Conservation (phyloP, 2,888 invertebrate species). For the Aplocera efformata region DNA sequence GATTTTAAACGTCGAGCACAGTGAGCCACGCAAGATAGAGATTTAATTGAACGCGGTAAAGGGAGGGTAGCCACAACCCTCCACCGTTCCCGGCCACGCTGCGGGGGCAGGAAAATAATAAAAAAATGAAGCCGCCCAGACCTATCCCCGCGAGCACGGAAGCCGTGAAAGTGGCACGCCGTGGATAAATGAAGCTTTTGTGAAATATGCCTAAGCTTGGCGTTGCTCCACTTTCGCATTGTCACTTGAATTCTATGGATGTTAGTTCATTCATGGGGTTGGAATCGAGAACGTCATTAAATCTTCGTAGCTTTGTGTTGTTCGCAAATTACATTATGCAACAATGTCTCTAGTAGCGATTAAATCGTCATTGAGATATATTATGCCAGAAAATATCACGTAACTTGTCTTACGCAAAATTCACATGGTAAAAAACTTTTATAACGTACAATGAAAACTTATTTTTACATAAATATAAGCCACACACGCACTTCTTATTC, state of each 20-base stretch:
- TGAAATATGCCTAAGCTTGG: constrained; percentile 71
- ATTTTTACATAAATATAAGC: too few species aligned
- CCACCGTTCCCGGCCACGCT: constrained; percentile 38
- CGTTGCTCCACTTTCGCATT: constrained; percentile 72
- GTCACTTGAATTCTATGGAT: constrained; percentile 70
- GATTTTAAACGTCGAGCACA: constrained; percentile 71
- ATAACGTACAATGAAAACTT: too few species aligned
- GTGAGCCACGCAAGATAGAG: constrained; percentile 71
- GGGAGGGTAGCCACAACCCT: constrained; percentile 50
- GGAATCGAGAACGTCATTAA: constrained; percentile 56
- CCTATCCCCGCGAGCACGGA: constrained; percentile 73
- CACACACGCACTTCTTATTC: too few species aligned
- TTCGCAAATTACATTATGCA: constrained; percentile 23
- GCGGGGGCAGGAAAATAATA: constrained; percentile 66
- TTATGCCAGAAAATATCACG: too few species aligned
- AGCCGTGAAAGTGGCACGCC: constrained; percentile 78
- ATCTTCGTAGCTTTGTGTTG: constrained; percentile 41
- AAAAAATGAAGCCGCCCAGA: constrained; percentile 65
- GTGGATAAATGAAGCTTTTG: constrained; percentile 78
- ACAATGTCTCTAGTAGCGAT: constrained; percentile 1
- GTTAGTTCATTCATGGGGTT: constrained; percentile 65
- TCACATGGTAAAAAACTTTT: too few species aligned
- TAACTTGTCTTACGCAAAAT: too few species aligned
- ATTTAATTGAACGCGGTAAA: constrained; percentile 73
- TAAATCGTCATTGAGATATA: too few species aligned